Base-by-base conservation (phyloP, 2,113 vertebrate genomes). In the Mormoops blainvillei region DNA sequence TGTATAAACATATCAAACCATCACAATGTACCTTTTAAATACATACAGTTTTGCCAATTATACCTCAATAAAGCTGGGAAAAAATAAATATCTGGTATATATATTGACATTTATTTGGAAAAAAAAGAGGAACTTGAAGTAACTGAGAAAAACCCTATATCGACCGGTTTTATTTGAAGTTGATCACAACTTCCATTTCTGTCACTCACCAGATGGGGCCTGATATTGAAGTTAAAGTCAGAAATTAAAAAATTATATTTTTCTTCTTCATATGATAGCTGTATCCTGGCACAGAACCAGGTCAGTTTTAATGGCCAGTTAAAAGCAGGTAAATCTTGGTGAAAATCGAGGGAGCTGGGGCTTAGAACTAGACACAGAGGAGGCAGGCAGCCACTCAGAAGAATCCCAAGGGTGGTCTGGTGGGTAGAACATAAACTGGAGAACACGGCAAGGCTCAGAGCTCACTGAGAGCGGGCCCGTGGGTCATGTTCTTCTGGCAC, bases 211-310 rank as follows among this genome's bases (percentile, higher is more conserved):
- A 95, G 20, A 80, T 76, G 38, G 45, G 28, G 10, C 28, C 74
- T 95, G n/a, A 83, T 84, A 83, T 0, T 95, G 43, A 97, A 74
- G 33, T 43, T 70, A 94, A 90, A 87, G 50, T 83, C 54, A 87
- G 61, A 68, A 78, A 82, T 90, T 3, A 24, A 77, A 89, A 58
- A 58, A 11, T 1, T 41, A 74, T 18, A 36, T 52, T 84, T 92
- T 83, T 24, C 65, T 68, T 88, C 54, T 82, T 74, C 61, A 68
- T 91, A 20, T 95, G 63, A 52, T 41, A 92, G n/a, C 18, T 68
- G 33, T 82, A 85, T 85, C 26, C 77, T 92, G 61, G 33, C 36
- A 24, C 4, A 61, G 15, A 94, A 22, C 28, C 45, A 89, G 38
- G 22, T 10, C n/a, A n/a, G n/a, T n/a, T n/a, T n/a, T n/a, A n/a